These are phyloP conservation scores for Limnothrissa miodon DNA, from an alignment of 2,113 vertebrate species.

Conservation along the genomic window DNA sequence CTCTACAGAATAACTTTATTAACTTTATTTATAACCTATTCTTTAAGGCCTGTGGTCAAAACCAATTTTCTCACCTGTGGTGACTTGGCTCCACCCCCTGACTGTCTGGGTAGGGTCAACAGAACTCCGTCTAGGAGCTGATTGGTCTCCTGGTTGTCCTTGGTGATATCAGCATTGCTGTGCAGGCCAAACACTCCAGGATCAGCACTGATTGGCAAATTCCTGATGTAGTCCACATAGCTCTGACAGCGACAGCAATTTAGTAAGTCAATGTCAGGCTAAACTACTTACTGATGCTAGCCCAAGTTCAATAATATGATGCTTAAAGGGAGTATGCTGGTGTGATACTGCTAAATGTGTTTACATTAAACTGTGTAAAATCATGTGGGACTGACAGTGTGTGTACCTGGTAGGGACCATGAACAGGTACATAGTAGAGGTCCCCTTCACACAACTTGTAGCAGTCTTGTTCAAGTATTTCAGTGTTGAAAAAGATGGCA, in stretches of 20 bases:
- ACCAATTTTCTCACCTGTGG: conserved; percentile 76
- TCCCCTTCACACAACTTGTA: conserved; percentile 76
- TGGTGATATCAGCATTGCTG: conserved; percentile 90
- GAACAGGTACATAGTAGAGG: conserved; percentile 78
- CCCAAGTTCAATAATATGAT: too few species aligned
- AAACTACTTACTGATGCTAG: too few species aligned
- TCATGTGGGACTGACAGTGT: conserved; percentile 1
- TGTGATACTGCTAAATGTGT: background rate
- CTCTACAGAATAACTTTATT: too few species aligned
- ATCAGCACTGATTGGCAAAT: conserved; percentile 79
- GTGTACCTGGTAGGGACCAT: conserved; percentile 82
- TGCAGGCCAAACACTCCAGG: conserved; percentile 91
- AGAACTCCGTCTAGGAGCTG: conserved; percentile 85
- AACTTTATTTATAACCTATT: too few species aligned
- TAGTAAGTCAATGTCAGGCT: background rate
- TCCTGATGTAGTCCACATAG: conserved; percentile 80
- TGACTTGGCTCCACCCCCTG: conserved; percentile 79
- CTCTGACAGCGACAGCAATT: conserved; percentile 60
- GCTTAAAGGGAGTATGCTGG: background rate
- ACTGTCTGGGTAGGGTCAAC: conserved; percentile 85
- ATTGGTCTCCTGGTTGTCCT: conserved; percentile 94
- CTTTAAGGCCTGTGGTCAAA: too few species aligned
- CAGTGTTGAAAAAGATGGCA: conserved; percentile 80
- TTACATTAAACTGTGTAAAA: background rate
- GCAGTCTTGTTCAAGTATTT: conserved; percentile 73